Evolutionary conservation across 2,888 invertebrate genomes (phyloP), one percentile per base, ranked within the genome.

Genomic region (Brenthis ino): DNA sequence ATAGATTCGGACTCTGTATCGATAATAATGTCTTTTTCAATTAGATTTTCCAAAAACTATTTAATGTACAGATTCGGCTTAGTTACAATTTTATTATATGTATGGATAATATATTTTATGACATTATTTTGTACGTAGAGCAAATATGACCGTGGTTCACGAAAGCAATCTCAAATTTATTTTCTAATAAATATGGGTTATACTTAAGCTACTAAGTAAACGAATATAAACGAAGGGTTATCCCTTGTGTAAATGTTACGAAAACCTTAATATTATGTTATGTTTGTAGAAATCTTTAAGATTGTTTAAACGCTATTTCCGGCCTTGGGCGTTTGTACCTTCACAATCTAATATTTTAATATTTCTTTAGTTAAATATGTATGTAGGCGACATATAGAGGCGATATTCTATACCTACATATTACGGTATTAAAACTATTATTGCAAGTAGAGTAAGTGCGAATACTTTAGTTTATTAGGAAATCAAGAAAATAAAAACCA

Each of bases 191-290:
- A 61, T 47, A 11, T 54, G 33, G n/a, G 28, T 66, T 60, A 66
- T 20, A 54, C 48, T 47, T 66, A 55, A 55, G 60, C 60, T 55
- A 16, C 55, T 47, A 54, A 56, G 60, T 50, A 61, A 55, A 61
- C 55, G 55, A 67, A 67, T 61, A 60, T 55, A 67, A 67, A 67
- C 54, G 55, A 67, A 67, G 54, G 60, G 60, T 67, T 67, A 67
- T 33, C 55, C n/a, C 55, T 55, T 8, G 33, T 50, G 55, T 55
- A 67, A 67, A 67, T 61, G 56, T 61, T 61, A 67, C 24, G 33
- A 54, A 65, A 61, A 50, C 55, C 33, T 28, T 48, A 60, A 66
- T 58, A 53, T 54, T 67, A 67, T 54, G 48, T 48, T 58, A 58
- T 20, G 11, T 61, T 60, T 67, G 54, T 48, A 8, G 47, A 54